phyloP scores from a whole-genome alignment of 2,888 invertebrate species.

The Lepidonotus clava region DNA sequence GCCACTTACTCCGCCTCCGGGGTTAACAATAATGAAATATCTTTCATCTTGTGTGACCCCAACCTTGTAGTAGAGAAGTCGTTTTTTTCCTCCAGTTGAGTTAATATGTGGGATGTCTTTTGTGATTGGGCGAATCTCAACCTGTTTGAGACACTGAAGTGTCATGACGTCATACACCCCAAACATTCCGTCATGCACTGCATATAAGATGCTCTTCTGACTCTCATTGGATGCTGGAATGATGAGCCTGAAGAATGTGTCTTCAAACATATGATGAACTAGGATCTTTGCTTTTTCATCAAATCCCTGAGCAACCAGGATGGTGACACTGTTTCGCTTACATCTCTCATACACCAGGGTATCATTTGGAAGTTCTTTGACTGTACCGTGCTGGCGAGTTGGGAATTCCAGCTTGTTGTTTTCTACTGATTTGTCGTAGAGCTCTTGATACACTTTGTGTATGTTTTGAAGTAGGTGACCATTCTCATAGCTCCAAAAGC shows the following conservation, averaged over 20 bases:
- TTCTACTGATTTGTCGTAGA: background rate
- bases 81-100: slow-evolving; percentile 55
- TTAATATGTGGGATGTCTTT: slow-evolving; percentile 56
- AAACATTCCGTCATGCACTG: slow-evolving; percentile 58
- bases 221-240: background rate
- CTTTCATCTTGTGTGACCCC: slow-evolving; percentile 57
- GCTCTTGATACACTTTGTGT: background rate
- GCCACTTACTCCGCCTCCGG: background rate
- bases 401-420: slow-evolving; percentile 9
- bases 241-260: slow-evolving; percentile 49
- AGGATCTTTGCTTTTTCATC: slow-evolving; percentile 6
- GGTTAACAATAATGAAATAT: slow-evolving; percentile 61
- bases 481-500: slow-evolving; percentile 56
- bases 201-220: background rate
- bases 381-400: slow-evolving; percentile 40
- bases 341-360: slow-evolving; percentile 55
- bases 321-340: slow-evolving; percentile 29
- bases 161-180: slow-evolving; percentile 24
- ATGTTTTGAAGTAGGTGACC: background rate
- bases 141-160: background rate
- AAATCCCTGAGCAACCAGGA: background rate
- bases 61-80: slow-evolving; percentile 54
- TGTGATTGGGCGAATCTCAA: slow-evolving; percentile 54
- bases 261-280: background rate
- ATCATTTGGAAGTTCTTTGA: background rate